Evolutionary conservation across 1,140 invertebrate species (phyloP).

Genomic region (Eumeta japonica): DNA sequence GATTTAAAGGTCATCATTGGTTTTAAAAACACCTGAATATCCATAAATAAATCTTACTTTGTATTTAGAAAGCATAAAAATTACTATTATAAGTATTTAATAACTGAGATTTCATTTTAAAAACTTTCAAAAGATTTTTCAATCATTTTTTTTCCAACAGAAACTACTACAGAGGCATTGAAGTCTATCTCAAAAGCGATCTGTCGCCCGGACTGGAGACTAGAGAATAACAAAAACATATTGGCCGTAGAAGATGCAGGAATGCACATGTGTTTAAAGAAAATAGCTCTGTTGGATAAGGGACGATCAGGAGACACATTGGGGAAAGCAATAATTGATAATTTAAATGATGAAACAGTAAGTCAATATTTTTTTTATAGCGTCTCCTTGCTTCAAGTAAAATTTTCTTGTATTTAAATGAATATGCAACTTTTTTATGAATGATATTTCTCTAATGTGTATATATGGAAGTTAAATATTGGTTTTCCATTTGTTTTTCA

Average conservation of each 20-base stretch:
- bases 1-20: too few relatives aligned
- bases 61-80: too few relatives aligned
- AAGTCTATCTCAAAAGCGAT: slow-evolving; percentile 33
- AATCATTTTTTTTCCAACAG: slow-evolving; percentile 20
- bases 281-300: slow-evolving; percentile 70
- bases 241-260: slow-evolving; percentile 76
- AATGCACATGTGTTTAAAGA: slow-evolving; percentile 78
- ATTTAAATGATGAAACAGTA: slow-evolving; percentile 37
- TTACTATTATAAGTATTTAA: too few relatives aligned
- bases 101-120: too few relatives aligned
- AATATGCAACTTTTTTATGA: too few relatives aligned
- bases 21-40: too few relatives aligned
- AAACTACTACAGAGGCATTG: slow-evolving; percentile 34
- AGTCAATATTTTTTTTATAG: slow-evolving; percentile 19
- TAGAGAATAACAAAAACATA: slow-evolving; percentile 49
- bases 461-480: too few relatives aligned
- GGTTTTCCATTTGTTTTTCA: too few relatives aligned
- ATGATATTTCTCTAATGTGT: too few relatives aligned
- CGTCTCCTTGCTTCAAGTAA: neutral
- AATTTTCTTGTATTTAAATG: neutral
- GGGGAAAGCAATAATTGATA: slow-evolving; percentile 30
- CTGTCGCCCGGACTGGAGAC: slow-evolving; percentile 33
- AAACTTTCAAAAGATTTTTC: too few relatives aligned
- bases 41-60: too few relatives aligned
- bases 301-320: slow-evolving; percentile 26